Evolutionary conservation across 2,113 vertebrate genomes (phyloP), one percentile per base, ranked within the genome.

Genomic region (Scolopax mira): DNA sequence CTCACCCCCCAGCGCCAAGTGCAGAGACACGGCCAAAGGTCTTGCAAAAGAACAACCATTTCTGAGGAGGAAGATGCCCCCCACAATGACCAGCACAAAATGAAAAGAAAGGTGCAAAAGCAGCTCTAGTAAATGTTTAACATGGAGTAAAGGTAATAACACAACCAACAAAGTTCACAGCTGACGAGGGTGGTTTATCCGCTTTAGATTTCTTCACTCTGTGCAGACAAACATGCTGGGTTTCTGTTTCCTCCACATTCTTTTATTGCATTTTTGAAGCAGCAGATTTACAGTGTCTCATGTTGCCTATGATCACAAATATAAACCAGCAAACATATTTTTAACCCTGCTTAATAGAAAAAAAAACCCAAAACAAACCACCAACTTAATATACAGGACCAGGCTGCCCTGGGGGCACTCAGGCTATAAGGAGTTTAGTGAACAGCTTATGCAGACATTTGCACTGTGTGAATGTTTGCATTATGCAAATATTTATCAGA

Each of bases 41-140:
- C 84, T 70, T 18, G 37, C 69, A 44, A 15, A 39, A 30, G 5
- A 61, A n/a, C 1, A 0, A 4, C 1, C 7, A 18, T 1, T 33
- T 70, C 6, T 22, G 46, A 54, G 10, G 17, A 37, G n/a, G 21
- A 70, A 61, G 75, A 48, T 7, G 6, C 17, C 10, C 17, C 9
- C 9, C 8, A 5, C 1, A 1, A 48, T 23, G 48, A 83, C 28
- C 28, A 16, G 22, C 10, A 5, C 25, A 54, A 64, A 71, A 54
- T 14, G 18, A 75, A 87, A 81, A 31, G 7, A 44, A 86, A 71
- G 30, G 46, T 39, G 33, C n/a, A 46, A 67, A 80, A 60, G 11
- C 80, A 75, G 70, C 57, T 55, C 65, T 31, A 14, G 84, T 72
- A 33, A 87, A 87, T 48, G 70, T 42, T 91, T 87, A 67, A 64